A percentile compares a stretch with the other conserved stretches of the same genome.
Conservation (phyloP, 2,113 vertebrate genomes). For the Junco hyemalis region DNA sequence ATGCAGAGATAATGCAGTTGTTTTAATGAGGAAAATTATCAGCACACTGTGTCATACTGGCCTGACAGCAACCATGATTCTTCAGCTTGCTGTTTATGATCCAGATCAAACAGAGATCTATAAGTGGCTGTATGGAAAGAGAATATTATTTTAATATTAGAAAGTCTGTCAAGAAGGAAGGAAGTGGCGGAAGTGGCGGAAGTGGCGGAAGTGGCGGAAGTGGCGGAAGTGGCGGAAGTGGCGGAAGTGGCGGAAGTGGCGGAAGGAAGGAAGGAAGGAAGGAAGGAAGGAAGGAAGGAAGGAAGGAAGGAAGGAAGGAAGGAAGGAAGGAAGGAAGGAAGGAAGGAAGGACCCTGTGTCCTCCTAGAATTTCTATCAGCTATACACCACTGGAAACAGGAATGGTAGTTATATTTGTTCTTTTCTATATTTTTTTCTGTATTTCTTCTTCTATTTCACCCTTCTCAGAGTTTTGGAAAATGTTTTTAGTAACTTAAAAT, state of each 20-base stretch:
- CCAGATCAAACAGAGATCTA: neutral
- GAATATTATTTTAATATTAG: neutral
- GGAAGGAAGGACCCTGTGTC: no score
- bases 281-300: no score
- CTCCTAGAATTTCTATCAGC: neutral
- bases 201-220: no score
- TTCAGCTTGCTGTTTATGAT: neutral
- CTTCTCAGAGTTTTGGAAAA: neutral
- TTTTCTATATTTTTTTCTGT: neutral
- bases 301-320: no score
- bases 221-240: no score
- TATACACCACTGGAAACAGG: neutral
- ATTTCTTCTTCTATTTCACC: neutral
- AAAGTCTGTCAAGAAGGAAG: neutral
- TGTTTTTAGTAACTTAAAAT: neutral
- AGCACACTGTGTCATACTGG: neutral
- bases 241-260: no score
- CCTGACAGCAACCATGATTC: neutral
- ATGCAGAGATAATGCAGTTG: neutral
- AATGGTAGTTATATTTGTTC: neutral
- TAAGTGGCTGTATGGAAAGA: neutral
- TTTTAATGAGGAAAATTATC: neutral
- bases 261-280: no score
- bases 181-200: no score
- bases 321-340: no score